These are phyloP conservation scores for Schrankia costaestrigalis DNA, from an alignment of 2,888 invertebrate species.

Conservation along the genomic window DNA sequence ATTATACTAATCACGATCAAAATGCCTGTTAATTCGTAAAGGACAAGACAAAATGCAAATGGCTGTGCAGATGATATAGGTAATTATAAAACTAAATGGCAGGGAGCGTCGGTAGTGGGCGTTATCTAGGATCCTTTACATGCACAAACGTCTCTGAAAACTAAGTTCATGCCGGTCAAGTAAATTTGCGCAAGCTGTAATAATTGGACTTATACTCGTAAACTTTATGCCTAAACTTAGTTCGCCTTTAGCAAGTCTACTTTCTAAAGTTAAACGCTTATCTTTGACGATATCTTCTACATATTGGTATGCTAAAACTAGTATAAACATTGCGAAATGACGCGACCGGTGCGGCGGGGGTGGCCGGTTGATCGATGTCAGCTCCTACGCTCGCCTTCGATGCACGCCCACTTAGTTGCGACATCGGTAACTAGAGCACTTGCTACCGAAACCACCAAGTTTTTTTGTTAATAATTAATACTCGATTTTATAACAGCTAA, in stretches of 20 bases:
- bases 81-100: no score
- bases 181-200: no score
- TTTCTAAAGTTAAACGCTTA: slow-evolving; percentile 43
- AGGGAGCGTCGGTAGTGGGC: no score
- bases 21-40: no score
- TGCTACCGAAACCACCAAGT: slow-evolving; percentile 53
- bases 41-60: no score
- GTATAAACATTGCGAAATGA: slow-evolving; percentile 49
- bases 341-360: slow-evolving; percentile 41
- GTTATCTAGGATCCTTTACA: no score
- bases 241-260: slow-evolving; percentile 14
- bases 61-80: no score
- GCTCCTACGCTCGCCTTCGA: slow-evolving; percentile 65
- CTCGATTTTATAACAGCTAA: slow-evolving; percentile 47
- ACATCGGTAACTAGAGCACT: slow-evolving; percentile 70
- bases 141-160: no score
- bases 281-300: slow-evolving; percentile 32
- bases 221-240: background rate
- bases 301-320: slow-evolving; percentile 54
- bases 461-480: slow-evolving; percentile 59
- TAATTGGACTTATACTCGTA: no score
- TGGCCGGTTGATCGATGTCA: slow-evolving; percentile 60
- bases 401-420: slow-evolving; percentile 67
- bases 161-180: no score
- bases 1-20: slow-evolving; percentile 10